A percentile compares a stretch with the other conserved stretches of the same genome.
Conservation (phyloP, 1,140 invertebrate genomes). For the Laupala kohalensis region DNA sequence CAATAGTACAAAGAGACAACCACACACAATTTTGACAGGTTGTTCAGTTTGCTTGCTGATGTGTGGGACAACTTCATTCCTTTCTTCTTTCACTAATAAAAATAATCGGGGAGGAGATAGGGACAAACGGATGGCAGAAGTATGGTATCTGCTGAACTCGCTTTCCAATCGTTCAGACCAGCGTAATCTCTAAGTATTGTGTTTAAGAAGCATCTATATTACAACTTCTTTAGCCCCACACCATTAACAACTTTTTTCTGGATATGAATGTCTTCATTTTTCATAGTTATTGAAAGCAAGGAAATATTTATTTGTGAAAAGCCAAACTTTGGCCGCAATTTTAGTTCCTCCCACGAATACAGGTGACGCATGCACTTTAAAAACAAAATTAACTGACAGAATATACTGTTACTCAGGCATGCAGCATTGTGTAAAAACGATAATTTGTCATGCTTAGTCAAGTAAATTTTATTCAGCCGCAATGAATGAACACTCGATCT, state of each 20-base stretch:
- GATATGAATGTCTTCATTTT: too few species aligned
- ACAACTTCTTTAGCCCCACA: too few species aligned
- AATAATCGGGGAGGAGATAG: background rate
- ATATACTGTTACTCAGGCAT: background rate
- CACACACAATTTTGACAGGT: background rate
- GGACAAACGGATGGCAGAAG: background rate
- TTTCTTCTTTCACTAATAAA: background rate
- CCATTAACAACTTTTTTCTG: too few species aligned
- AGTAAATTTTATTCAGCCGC: background rate
- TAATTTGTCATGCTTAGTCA: background rate
- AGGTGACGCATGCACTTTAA: background rate
- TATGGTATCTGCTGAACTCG: background rate
- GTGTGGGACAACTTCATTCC: background rate
- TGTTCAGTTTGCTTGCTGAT: background rate
- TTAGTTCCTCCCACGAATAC: background rate
- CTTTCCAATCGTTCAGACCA: too few species aligned
- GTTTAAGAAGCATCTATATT: too few species aligned
- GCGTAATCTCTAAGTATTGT: too few species aligned
- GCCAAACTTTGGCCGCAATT: background rate
- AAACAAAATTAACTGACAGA: background rate
- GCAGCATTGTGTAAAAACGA: background rate
- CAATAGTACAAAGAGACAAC: background rate
- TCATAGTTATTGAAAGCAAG: too few species aligned
- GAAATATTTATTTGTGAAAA: too few species aligned
- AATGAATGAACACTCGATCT: background rate